Base-by-base conservation (phyloP, 2,113 vertebrate species). In the Trogon melanurus region DNA sequence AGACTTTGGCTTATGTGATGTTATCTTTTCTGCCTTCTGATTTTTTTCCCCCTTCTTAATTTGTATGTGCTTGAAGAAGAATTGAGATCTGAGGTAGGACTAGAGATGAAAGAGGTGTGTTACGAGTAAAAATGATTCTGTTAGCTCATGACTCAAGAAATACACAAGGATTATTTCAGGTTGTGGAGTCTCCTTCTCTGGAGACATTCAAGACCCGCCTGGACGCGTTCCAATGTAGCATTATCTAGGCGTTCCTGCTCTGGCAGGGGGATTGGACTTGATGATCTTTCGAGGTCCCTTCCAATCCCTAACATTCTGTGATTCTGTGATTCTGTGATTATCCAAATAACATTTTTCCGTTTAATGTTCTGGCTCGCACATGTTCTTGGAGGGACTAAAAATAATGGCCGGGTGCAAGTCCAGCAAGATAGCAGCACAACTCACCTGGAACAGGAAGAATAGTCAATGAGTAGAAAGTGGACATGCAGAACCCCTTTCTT, bases 361-460 rank as follows among this genome's bases (percentile, higher is more conserved):
- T 81, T 81, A 44, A 22, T 47, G 2, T 64, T 84, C 32, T 75
- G 18, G 4, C 20, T 57, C 76, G 72, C 13, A 81, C 66, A 1
- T 57, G 14, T 17, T 80, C 23, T 47, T 85, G 38, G 26, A 72
- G 10, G 26, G 20, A 51, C 14, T 71, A 45, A 47, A 86, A 60
- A 76, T 81, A 64, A 6, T 51, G 17, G n/a, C 19, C 8, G 62
- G 18, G 20, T 89, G 29, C 23, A 26, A 38, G 16, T 29, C 47
- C 8, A 23, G 15, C 0, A 3, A 48, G 20, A 27, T 30, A 30
- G 13, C 10, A 79, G 20, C 22, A 44, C 0, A 1, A 17, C 29
- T 75, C 19, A 56, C 5, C 17, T 50, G 29, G 14, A 67, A 38
- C 20, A n/a, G 76, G 10, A 78, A 16, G 16, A 74, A 44, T 7